Evolutionary conservation across 2,113 vertebrate species (phyloP).

Genomic region (Coptodon bakossiorum): DNA sequence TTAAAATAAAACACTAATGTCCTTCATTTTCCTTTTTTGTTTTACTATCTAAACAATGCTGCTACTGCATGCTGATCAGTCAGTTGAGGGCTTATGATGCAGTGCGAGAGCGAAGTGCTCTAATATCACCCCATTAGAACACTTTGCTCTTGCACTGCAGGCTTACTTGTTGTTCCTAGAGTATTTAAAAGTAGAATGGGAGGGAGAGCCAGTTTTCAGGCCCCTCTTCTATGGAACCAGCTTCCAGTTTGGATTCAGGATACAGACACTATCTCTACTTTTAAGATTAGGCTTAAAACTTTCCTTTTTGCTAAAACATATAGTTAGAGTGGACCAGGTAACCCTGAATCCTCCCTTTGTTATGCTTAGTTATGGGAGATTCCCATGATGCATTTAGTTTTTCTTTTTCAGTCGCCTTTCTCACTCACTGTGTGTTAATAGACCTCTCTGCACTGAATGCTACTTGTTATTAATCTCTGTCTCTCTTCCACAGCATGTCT

Average conservation of each 20-base stretch:
- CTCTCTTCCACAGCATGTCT: background rate
- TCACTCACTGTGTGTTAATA: rapidly evolving
- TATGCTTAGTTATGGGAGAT: rapidly evolving
- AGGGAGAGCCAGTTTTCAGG: background rate
- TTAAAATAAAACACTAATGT: background rate
- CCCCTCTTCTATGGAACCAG: background rate
- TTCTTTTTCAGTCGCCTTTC: background rate
- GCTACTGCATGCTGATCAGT: background rate
- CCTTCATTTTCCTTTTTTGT: background rate
- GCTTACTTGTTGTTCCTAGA: rapidly evolving
- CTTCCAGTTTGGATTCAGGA: background rate
- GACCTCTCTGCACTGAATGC: rapidly evolving
- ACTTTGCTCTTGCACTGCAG: rapidly evolving
- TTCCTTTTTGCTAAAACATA: too few relatives aligned
- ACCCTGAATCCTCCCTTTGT: too few relatives aligned
- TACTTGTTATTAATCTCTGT: rapidly evolving
- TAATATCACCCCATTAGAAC: background rate
- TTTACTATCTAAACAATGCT: background rate
- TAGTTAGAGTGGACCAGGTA: rapidly evolving
- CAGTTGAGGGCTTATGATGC: background rate
- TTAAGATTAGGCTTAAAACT: rapidly evolving
- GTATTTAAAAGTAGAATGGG: background rate
- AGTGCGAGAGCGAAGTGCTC: background rate
- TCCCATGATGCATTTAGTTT: background rate
- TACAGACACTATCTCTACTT: rapidly evolving